Base-by-base conservation (phyloP, 2,888 invertebrate genomes). In the Stegophylla sp. region DNA sequence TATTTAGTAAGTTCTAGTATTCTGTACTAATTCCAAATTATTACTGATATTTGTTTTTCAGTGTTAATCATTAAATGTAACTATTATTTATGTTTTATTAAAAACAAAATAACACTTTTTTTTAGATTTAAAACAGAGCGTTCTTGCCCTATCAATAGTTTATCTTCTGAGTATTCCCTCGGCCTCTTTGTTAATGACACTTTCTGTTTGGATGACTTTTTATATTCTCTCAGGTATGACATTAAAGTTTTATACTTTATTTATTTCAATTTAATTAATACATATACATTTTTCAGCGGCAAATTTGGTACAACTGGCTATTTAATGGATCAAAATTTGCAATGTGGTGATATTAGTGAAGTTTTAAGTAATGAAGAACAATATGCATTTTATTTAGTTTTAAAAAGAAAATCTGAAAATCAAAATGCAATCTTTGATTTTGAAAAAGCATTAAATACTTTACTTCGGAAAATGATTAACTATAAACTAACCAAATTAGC, bases 301-400 rank as follows among this genome's bases (percentile, higher is more conserved):
- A 56, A 56, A 43, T 56, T 76, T 67, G 56, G 61, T 61, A 0
- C 17, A 10, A 10, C 34, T 20, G 77, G 59, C 15, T 5, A 1
- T 26, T 79, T 79, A 69, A 13, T 79, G 28, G 77, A 79, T 34
- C 77, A 69, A 61, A n/a, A 61, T 17, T 61, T 79, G 59, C 15
- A 0, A n/a, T 4, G 17, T 28, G 34, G 69, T 0, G 61, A 79
- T 48, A 48, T 69, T 23, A 45, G 77, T 48, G 48, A 67, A 48
- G 48, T 79, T 48, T 0, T 48, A 45, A 13, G 48, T 4, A 12
- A 76, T 45, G 56, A 28, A 3, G 17, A 64, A 10, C 77, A 79
- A 34, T 61, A 69, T 23, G 12, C 69, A 48, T 79, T 79, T 69
- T 79, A 67, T 20, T 61, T 79, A 23, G 45, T 79, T 41, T 3